These are phyloP conservation scores for Setophaga coronata DNA, from an alignment of 2,113 vertebrate species.

Conservation along the genomic window DNA sequence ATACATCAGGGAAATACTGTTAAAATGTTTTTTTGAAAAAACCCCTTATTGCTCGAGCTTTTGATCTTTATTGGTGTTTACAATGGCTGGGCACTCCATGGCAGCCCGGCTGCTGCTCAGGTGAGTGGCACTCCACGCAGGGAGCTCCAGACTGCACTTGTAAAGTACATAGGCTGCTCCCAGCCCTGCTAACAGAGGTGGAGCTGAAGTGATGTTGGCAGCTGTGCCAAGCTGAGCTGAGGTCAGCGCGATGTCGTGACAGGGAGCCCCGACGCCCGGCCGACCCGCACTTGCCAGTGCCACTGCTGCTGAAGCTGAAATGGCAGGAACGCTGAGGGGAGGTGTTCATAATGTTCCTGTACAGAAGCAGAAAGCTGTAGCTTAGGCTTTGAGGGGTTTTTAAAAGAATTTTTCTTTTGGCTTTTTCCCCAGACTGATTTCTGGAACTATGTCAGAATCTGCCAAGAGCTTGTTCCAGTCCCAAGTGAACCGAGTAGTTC, in stretches of 20 bases:
- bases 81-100: background rate
- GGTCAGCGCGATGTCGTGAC: accelerated
- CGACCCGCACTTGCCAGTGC: background rate
- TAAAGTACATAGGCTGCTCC: background rate
- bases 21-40: background rate
- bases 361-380: background rate
- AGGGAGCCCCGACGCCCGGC: background rate
- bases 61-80: background rate
- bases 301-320: background rate
- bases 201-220: background rate
- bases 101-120: background rate
- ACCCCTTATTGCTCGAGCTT: background rate
- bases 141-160: background rate
- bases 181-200: background rate
- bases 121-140: accelerated
- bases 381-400: background rate
- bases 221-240: background rate
- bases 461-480: background rate
- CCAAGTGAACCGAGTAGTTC: background rate
- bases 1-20: background rate
- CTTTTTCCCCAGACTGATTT: background rate
- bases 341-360: background rate
- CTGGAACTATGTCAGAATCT: background rate
- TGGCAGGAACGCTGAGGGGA: background rate
- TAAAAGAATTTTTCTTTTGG: background rate